A percentile compares a stretch with the other conserved stretches of the same genome.
Conservation (phyloP, 1,140 invertebrate genomes). For the Prorops nasuta region DNA sequence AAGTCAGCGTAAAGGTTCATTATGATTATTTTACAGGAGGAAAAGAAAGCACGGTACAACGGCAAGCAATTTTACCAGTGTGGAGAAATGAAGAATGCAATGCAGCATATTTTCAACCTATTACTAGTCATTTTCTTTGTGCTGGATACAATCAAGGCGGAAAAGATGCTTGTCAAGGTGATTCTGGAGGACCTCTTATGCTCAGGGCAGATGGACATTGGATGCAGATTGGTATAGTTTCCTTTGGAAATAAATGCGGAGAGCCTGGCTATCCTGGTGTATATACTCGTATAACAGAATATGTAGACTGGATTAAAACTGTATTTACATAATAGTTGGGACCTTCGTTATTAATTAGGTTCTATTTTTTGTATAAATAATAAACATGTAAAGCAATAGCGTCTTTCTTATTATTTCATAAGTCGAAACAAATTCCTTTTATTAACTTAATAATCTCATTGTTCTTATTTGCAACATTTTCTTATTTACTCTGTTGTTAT, state of each 20-base stretch:
- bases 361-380: too few species aligned
- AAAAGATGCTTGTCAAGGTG: constrained; percentile 84
- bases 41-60: constrained; percentile 78
- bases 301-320: constrained; percentile 63
- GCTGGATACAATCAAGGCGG: constrained; percentile 88
- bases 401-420: too few species aligned
- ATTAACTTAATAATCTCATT: too few species aligned
- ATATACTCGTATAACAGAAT: constrained; percentile 68
- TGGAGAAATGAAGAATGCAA: constrained; percentile 91
- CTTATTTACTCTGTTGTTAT: too few species aligned
- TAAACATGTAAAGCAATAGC: too few species aligned
- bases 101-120: constrained; percentile 86
- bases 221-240: constrained; percentile 87
- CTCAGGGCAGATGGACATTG: constrained; percentile 71
- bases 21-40: constrained; percentile 61
- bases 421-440: too few species aligned
- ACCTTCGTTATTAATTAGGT: too few species aligned
- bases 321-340: too few species aligned
- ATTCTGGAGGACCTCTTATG: constrained; percentile 81
- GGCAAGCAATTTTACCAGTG: constrained; percentile 81
- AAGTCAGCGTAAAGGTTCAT: constrained; percentile 8
- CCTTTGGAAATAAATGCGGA: constrained; percentile 88
- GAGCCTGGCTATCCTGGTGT: constrained; percentile 84
- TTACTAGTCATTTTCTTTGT: constrained; percentile 87
- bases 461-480: too few species aligned